A percentile compares a stretch with the other conserved stretches of the same genome.
Evolutionary conservation across 2,797 vertebrate species (phyloP).

Genomic region (Taenioides sp.): DNA sequence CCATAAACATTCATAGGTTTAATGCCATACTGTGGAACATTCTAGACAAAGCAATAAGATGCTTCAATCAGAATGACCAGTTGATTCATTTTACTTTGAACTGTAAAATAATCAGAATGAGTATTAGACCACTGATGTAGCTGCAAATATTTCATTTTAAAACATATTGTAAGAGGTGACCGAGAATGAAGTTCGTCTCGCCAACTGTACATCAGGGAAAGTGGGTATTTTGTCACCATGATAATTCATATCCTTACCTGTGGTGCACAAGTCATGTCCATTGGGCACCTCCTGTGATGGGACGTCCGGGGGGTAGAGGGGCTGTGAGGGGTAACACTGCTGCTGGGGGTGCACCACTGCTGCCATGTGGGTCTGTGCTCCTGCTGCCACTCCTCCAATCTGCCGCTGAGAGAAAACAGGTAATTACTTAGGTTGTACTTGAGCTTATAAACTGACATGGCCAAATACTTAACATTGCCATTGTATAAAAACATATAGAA

Average conservation of each 20-base stretch:
- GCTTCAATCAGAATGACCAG: too few species aligned
- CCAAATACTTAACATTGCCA: not conserved
- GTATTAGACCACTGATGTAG: too few species aligned
- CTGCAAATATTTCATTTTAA: too few species aligned
- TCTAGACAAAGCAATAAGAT: too few species aligned
- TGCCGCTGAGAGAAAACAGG: constrained; percentile 77
- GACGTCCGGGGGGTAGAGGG: constrained; percentile 80
- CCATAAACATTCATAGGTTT: too few species aligned
- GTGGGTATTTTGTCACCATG: not conserved
- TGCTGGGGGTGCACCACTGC: constrained; percentile 77
- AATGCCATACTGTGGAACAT: too few species aligned
- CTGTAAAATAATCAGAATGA: too few species aligned
- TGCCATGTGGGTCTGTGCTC: constrained; percentile 78
- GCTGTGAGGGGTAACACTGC: constrained; percentile 80
- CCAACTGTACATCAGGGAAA: not conserved
- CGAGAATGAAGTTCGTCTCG: not conserved
- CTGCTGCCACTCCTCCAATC: constrained; percentile 66
- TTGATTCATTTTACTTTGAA: too few species aligned
- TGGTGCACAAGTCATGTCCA: constrained; percentile 80
- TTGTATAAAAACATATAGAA: not conserved
- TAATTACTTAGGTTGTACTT: not conserved
- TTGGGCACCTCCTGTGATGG: constrained; percentile 93
- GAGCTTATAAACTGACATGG: not conserved
- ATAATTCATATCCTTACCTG: constrained; percentile 76
- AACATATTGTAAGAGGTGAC: too few species aligned